Evolutionary conservation across 2,797 vertebrate genomes (phyloP).

Genomic region (Ptychobarbus kaznakovi): DNA sequence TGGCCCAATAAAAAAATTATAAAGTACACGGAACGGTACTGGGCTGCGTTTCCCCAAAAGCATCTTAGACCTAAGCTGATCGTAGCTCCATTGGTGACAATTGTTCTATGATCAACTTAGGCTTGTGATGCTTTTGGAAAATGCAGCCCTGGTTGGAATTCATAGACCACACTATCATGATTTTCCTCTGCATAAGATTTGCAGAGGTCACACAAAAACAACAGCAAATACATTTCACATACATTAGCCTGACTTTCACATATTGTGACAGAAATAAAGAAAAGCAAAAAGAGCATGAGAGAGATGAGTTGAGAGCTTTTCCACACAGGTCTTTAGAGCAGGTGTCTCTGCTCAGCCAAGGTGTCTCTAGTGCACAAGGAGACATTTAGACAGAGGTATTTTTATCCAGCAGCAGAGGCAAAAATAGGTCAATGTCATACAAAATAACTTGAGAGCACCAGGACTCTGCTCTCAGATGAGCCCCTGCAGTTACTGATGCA

Average conservation of each 20-base stretch:
- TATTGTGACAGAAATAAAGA: background rate
- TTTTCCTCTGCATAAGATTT: background rate
- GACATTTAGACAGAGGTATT: conserved; percentile 34
- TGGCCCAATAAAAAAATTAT: background rate
- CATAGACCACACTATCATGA: background rate
- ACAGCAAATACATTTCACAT: background rate
- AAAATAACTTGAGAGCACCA: conserved; percentile 39
- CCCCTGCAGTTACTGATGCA: conserved; percentile 4
- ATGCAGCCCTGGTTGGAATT: background rate
- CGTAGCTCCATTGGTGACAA: too few species aligned
- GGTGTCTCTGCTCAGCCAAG: conserved; percentile 19
- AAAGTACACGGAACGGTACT: background rate
- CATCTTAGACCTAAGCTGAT: too few species aligned
- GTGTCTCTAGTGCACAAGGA: conserved; percentile 22
- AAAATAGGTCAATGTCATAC: conserved; percentile 56
- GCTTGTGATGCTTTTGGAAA: too few species aligned
- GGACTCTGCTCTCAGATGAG: conserved; percentile 28
- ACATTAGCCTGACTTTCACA: background rate
- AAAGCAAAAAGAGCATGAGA: background rate
- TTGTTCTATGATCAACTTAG: too few species aligned
- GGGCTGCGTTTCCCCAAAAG: too few species aligned
- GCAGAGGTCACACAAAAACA: background rate
- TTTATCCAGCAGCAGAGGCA: conserved; percentile 25
- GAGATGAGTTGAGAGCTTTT: background rate
- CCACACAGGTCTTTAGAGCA: conserved; percentile 5